Evolutionary conservation across 2,797 vertebrate genomes (phyloP).

Genomic region (Tarsius wallacei): DNA sequence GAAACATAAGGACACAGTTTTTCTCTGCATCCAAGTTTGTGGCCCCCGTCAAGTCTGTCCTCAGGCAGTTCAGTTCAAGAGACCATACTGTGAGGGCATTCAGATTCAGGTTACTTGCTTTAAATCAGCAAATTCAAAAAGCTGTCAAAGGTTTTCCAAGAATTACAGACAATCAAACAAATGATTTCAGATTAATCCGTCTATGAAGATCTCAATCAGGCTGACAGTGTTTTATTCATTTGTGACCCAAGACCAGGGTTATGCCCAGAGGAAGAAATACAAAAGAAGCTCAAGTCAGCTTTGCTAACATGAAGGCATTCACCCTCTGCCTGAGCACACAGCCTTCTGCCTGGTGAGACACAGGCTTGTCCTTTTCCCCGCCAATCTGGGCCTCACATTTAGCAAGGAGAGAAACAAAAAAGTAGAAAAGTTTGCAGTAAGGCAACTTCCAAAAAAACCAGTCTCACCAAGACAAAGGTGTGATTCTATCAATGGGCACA

Average conservation of each 20-base stretch:
- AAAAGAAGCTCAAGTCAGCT: background rate
- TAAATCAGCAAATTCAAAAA: background rate
- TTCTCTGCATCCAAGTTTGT: slow-evolving; percentile 9
- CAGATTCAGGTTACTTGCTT: background rate
- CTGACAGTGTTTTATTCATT: background rate
- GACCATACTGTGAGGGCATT: background rate
- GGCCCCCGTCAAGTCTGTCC: background rate
- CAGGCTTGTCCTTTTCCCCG: background rate
- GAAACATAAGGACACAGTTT: background rate
- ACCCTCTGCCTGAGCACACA: background rate
- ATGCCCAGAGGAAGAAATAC: background rate
- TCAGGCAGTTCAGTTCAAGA: background rate
- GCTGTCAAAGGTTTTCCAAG: background rate
- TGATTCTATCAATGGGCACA: background rate
- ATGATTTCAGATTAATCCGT: background rate
- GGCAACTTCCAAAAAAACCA: background rate
- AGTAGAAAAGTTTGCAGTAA: background rate
- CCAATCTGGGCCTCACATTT: background rate
- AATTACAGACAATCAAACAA: background rate
- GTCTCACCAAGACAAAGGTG: background rate
- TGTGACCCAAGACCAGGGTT: background rate
- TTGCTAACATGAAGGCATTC: background rate
- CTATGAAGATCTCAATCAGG: background rate
- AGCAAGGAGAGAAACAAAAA: background rate
- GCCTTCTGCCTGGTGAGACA: background rate